Evolutionary conservation across 2,888 invertebrate species (phyloP).

Genomic region (Acleris literana): DNA sequence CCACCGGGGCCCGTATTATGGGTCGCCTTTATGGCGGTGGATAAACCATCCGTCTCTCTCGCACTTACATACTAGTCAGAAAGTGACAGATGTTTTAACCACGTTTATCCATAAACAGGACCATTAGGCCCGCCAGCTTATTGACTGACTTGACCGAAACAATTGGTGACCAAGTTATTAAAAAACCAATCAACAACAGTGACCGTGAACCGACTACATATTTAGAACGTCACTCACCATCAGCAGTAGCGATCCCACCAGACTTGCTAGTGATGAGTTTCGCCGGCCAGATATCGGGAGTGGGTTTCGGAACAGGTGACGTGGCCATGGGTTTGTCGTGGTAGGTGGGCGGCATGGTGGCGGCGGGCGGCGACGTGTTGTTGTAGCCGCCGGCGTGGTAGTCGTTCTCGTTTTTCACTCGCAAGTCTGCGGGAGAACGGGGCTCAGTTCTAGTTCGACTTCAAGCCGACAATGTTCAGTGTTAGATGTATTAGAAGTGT

Average conservation of each 20-base stretch:
- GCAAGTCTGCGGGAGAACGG: constrained; percentile 84
- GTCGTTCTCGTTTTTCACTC: constrained; percentile 88
- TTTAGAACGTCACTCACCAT: constrained; percentile 83
- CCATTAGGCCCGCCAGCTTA: too few species aligned
- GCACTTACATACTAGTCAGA: too few species aligned
- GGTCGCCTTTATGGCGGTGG: too few species aligned
- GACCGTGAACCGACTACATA: too few species aligned
- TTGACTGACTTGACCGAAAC: too few species aligned
- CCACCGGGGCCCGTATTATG: too few species aligned
- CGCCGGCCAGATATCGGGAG: constrained; percentile 85
- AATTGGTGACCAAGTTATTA: too few species aligned
- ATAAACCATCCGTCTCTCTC: too few species aligned
- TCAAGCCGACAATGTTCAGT: background rate
- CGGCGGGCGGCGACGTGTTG: constrained; percentile 84
- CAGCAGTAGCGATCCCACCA: constrained; percentile 92
- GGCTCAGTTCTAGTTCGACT: background rate
- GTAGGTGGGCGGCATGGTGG: constrained; percentile 75
- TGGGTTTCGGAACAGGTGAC: constrained; percentile 81
- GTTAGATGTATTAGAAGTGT: background rate
- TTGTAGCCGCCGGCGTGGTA: constrained; percentile 81
- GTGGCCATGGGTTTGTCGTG: constrained; percentile 75
- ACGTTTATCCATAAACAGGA: too few species aligned
- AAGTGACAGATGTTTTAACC: too few species aligned
- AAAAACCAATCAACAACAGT: too few species aligned
- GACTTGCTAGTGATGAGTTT: constrained; percentile 88